Percentiles rank a stretch among this genome's conserved stretches.
Conservation (phyloP, 2,797 vertebrate genomes). For the Rhabdomys pumilio region DNA sequence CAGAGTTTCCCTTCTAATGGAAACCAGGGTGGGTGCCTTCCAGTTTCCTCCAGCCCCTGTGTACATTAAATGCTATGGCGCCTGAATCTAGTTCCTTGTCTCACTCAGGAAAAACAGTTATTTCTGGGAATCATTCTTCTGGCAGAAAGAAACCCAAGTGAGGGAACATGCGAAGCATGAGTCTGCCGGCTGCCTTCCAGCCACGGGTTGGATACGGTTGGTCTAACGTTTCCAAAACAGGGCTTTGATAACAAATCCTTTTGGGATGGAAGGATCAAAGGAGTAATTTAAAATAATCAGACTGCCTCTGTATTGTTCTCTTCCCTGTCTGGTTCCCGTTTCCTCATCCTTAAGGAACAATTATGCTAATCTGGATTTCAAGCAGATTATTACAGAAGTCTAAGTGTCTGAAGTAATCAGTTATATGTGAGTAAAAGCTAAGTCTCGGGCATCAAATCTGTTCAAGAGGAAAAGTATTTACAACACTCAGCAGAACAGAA, state of each 20-base stretch:
- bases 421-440: slow-evolving; percentile 28
- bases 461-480: slow-evolving; percentile 38
- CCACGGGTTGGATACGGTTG: neutral
- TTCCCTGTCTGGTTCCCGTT: neutral
- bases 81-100: slow-evolving; percentile 72
- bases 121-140: slow-evolving; percentile 72
- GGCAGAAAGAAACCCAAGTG: slow-evolving; percentile 52
- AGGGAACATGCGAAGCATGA: slow-evolving; percentile 49
- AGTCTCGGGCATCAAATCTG: neutral
- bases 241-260: slow-evolving; percentile 25
- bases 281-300: slow-evolving; percentile 61
- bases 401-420: slow-evolving; percentile 20
- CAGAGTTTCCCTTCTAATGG: slow-evolving; percentile 71
- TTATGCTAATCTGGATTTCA: slow-evolving; percentile 63
- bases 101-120: slow-evolving; percentile 59
- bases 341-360: slow-evolving; percentile 25
- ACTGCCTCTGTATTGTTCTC: neutral
- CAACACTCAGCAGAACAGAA: slow-evolving; percentile 7
- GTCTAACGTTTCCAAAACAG: slow-evolving; percentile 35
- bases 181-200: slow-evolving; percentile 8
- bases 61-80: slow-evolving; percentile 42
- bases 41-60: neutral
- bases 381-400: slow-evolving; percentile 44
- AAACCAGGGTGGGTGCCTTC: slow-evolving; percentile 47
- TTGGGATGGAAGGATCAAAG: slow-evolving; percentile 39